Base-by-base conservation (phyloP, 2,888 invertebrate species). In the Eupithecia insigniata region DNA sequence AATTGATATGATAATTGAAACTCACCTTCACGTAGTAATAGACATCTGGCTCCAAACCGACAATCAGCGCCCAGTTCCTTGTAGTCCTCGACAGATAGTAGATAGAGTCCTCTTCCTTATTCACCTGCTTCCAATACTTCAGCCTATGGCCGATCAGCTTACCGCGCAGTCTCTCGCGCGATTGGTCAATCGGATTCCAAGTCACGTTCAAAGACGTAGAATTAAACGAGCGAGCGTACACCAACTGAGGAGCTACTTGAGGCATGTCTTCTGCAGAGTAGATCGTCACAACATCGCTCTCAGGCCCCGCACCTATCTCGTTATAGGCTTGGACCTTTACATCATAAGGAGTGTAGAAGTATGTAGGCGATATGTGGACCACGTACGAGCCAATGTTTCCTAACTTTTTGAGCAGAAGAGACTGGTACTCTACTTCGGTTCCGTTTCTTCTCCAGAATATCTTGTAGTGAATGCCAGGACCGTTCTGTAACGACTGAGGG, bases 241-340 rank as follows among this genome's bases (percentile, higher is more conserved):
- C 97, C 85, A 96, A 95, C 80, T 97, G 97, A 1, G 99, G 99
- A 1, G 98, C 97, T 39, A 97, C 97, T 86, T 97, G 97, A 0
- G 98, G 98, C 97, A 98, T 98, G 85, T 98, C 98, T 89, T 98
- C 98, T 0, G 98, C 98, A 12, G 98, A 98, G 87, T 96, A 97
- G 80, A 98, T 96, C 0, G 96, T 95, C 0, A 95, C 95, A 3
- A 96, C 94, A 10, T 96, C 95, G 73, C 98, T 98, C 80, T 96
- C 96, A 0, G 98, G 98, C 0, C 99, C 99, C 10, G 94, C 92
- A 0, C 98, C 99, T 26, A 97, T 91, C 70, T 96, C 96, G 86
- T 98, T 98, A 65, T 96, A 95, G 0, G 97, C 96, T 88, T 98
- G 98, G 1, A 98, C 97, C 91, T 97, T 97, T 0, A 98, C 98